phyloP scores from a whole-genome alignment of 2,113 vertebrate species.

The Lophura nycthemera region DNA sequence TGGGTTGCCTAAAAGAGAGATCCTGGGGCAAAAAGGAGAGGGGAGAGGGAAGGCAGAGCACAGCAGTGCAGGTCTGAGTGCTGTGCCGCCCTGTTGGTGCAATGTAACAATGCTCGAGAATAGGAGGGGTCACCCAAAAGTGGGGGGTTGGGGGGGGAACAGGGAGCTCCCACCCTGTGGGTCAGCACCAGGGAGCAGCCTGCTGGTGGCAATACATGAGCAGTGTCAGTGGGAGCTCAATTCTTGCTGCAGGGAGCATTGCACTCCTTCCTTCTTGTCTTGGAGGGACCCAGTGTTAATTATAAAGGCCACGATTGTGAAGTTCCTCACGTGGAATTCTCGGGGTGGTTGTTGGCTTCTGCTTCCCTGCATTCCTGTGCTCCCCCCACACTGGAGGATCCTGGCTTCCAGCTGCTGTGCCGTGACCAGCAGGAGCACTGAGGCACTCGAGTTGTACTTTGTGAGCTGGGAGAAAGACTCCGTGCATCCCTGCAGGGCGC shows the following conservation, averaged over 20 bases:
- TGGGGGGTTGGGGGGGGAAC: fast-evolving
- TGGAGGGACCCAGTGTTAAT: background rate
- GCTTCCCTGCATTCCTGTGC: background rate
- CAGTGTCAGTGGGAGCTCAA: fast-evolving
- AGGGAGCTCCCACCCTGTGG: background rate
- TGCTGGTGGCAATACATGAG: background rate
- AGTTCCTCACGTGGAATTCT: background rate
- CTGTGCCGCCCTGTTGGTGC: background rate
- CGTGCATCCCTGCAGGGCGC: background rate
- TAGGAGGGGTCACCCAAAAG: fast-evolving
- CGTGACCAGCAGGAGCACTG: fast-evolving
- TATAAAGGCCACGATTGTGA: fast-evolving
- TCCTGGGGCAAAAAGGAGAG: fast-evolving
- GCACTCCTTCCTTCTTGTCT: background rate
- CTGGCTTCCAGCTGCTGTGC: background rate
- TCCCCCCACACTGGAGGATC: background rate
- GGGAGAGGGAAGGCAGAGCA: background rate
- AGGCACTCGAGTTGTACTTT: background rate
- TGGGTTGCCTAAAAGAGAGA: background rate
- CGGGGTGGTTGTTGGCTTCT: background rate
- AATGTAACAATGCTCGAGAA: fast-evolving
- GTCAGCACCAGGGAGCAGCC: fast-evolving
- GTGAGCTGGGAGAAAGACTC: background rate
- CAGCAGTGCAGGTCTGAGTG: background rate
- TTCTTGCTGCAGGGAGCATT: background rate